Percentiles rank a stretch among this genome's conserved stretches.
Evolutionary conservation across 2,797 vertebrate species (phyloP).

Genomic region (Myotis vivesi): DNA sequence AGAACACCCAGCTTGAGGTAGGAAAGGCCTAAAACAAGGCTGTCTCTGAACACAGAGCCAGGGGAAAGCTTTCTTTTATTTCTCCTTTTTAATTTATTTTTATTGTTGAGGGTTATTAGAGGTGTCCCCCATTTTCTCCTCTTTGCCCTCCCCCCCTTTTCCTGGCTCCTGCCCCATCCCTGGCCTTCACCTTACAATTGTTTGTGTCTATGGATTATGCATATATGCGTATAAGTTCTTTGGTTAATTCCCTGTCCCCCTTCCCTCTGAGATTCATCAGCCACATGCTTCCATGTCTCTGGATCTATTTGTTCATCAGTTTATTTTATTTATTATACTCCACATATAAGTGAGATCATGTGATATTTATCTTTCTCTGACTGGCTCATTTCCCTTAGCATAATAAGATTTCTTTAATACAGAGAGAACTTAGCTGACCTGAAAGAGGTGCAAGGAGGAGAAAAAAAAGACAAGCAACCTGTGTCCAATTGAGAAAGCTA

Average conservation of each 20-base stretch:
- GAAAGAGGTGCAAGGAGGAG: not conserved
- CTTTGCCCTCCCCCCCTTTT: not conserved
- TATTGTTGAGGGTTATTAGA: not conserved
- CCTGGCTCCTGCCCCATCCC: not conserved
- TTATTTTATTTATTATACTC: not conserved
- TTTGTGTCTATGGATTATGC: not conserved
- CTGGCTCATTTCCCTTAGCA: not conserved
- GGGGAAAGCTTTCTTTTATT: not conserved
- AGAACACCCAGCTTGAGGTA: not conserved
- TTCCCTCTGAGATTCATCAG: not conserved
- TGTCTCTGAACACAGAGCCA: not conserved
- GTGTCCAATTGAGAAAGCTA: not conserved
- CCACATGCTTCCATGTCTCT: not conserved
- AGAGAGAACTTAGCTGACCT: not conserved
- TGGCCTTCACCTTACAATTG: not conserved
- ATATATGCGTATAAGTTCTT: not conserved
- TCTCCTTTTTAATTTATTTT: not conserved
- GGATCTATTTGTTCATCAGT: not conserved
- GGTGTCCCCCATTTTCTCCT: not conserved
- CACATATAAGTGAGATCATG: not conserved
- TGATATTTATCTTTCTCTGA: not conserved
- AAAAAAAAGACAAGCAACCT: not conserved
- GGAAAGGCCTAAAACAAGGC: not conserved
- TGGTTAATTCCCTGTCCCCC: not conserved
- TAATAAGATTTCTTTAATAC: not conserved